A percentile compares a stretch with the other conserved stretches of the same genome.
These are phyloP conservation scores for Callopanchax toddi DNA, from an alignment of 2,113 vertebrate genomes.

Conservation along the genomic window DNA sequence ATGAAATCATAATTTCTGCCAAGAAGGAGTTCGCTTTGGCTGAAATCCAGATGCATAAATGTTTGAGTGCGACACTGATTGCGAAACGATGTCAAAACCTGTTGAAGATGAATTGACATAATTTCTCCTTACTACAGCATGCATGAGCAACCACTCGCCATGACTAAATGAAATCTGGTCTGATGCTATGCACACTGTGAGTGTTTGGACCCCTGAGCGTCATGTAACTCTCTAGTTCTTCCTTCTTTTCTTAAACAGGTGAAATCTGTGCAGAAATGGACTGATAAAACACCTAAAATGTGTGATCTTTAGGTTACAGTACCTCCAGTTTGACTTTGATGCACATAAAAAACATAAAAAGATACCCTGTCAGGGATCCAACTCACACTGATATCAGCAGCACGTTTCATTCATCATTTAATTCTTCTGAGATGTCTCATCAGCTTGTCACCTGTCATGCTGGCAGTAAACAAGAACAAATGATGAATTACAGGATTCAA, in stretches of 20 bases:
- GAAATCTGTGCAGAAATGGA: slow-evolving; percentile 4
- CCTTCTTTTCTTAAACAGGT: slow-evolving; percentile 17
- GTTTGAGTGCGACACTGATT: slow-evolving; percentile 53
- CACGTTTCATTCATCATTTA: slow-evolving; percentile 59
- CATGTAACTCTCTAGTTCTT: slow-evolving; percentile 63
- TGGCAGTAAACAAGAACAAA: slow-evolving; percentile 57
- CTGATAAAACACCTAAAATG: slow-evolving; percentile 31
- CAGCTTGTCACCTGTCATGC: slow-evolving; percentile 57
- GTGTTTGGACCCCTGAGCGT: slow-evolving; percentile 54
- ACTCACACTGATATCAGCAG: slow-evolving; percentile 26
- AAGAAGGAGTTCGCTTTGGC: slow-evolving; percentile 32
- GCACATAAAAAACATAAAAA: slow-evolving; percentile 1
- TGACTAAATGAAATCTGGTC: slow-evolving; percentile 53
- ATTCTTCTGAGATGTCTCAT: slow-evolving; percentile 47
- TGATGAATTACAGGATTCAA: slow-evolving; percentile 63
- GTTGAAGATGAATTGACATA: slow-evolving; percentile 61
- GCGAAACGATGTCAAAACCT: slow-evolving; percentile 54
- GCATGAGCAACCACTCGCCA: slow-evolving; percentile 57
- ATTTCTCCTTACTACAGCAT: slow-evolving; percentile 61
- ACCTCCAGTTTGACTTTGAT: slow-evolving; percentile 33
- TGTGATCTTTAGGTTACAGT: slow-evolving; percentile 25
- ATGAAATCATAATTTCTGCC: slow-evolving; percentile 19
- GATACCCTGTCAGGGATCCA: slow-evolving; percentile 25
- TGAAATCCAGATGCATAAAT: slow-evolving; percentile 51
- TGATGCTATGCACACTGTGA: slow-evolving; percentile 39